Base-by-base conservation (phyloP, 2,888 invertebrate genomes). In the Drosophila peninsularis region DNA sequence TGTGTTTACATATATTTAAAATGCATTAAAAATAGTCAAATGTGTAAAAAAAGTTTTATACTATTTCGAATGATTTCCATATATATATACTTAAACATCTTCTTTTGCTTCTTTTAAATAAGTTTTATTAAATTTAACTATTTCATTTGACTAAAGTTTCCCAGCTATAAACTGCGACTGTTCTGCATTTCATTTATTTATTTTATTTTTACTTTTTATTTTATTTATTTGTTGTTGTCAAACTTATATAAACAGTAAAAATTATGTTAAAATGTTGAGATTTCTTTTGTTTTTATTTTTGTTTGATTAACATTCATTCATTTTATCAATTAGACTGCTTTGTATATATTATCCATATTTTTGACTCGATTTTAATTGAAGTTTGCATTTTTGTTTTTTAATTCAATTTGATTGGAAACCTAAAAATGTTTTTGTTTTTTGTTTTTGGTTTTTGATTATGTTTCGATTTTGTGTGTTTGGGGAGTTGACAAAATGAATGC, bases 1-100 rank as follows among this genome's bases (percentile, higher is more conserved):
- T 47, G 27, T 52, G 5, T 58, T 17, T 42, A 34, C 57, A 39
- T 54, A 57, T 73, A 54, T 74, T 88, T 82, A 82, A 88, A 82
- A 82, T 88, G 88, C 89, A 86, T 82, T 82, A 88, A 89, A 84
- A 84, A 89, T 84, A 84, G 88, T 84, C 85, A 89, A 84, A 84
- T 88, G 83, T 88, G 82, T 84, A 89, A 78, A 84, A 84, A 84
- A 81, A 78, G 71, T 78, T 82, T 85, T 75, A 85, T 89, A 80
- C 88, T 85, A 74, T 82, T 75, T 73, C 65, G 75, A 80, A 81
- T 84, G 63, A 69, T 75, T 57, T 21, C 21, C n/a, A 50, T 34
- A 34, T 50, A 19, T 42, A 39, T 34, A 60, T 67, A 39, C 52
- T 72, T 47, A 65, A 58, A 54, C 45, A 45, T 17, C 17, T 32